Evolutionary conservation across 2,888 invertebrate species (phyloP).

Genomic region (Cosmia pyralina): DNA sequence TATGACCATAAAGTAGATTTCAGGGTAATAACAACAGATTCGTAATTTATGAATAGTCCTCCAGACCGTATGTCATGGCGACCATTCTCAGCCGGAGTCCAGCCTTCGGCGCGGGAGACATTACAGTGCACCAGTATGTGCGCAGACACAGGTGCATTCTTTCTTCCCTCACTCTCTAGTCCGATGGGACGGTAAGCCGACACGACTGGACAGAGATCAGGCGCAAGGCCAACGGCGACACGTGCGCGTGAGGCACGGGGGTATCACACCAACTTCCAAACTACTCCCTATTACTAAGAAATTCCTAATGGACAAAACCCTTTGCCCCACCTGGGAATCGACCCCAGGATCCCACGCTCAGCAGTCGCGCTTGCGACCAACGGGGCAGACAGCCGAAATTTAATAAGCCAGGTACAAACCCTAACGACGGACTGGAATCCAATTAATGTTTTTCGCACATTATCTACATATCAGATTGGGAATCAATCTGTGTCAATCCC

Average conservation of each 20-base stretch:
- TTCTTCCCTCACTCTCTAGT: not conserved
- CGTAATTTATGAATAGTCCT: constrained; percentile 8
- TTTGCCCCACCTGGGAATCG: not conserved
- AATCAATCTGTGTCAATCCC: constrained; percentile 18
- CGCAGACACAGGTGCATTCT: not conserved
- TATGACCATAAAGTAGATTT: constrained; percentile 2
- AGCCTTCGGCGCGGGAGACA: not conserved
- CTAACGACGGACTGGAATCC: constrained; percentile 8
- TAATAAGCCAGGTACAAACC: constrained; percentile 10
- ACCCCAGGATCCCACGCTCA: not conserved
- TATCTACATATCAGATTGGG: constrained; percentile 19
- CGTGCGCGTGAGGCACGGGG: not conserved
- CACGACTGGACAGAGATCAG: not conserved
- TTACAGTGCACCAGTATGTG: not conserved
- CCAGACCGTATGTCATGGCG: not conserved
- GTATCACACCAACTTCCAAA: not conserved
- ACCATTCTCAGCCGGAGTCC: not conserved
- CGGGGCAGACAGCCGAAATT: not conserved
- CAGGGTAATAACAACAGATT: not conserved
- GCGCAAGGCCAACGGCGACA: not conserved
- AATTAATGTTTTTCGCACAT: constrained; percentile 51
- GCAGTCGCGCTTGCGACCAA: not conserved
- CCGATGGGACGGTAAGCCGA: not conserved
- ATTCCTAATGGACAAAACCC: not conserved
- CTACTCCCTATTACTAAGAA: not conserved